These are phyloP conservation scores for Hermatobates lingyangjiaoensis DNA, from an alignment of 1,140 invertebrate species.

Conservation along the genomic window DNA sequence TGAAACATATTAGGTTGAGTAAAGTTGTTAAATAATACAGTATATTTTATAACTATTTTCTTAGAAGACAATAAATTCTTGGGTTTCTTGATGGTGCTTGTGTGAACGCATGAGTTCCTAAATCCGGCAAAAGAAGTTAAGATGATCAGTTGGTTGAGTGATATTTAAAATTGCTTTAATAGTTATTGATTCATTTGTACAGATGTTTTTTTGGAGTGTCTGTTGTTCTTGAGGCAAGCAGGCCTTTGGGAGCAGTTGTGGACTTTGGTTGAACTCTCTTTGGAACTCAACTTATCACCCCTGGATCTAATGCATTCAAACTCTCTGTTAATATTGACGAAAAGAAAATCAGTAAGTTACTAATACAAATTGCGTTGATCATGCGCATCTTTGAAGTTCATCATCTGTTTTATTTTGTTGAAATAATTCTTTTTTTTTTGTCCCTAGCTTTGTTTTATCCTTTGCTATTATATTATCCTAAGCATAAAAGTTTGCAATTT, in stretches of 20 bases:
- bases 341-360: slow-evolving; percentile 11
- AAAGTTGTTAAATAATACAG: neutral
- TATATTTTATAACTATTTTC: neutral
- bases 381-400: neutral
- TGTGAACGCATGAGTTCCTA: neutral
- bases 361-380: neutral
- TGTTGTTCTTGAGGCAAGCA: slow-evolving; percentile 41
- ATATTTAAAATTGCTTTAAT: neutral
- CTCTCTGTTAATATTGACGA: slow-evolving; percentile 8
- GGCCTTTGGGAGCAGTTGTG: slow-evolving; percentile 42
- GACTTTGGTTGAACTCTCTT: slow-evolving; percentile 34
- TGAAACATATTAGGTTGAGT: neutral
- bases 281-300: slow-evolving; percentile 33
- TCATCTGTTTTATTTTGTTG: too few species aligned
- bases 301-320: slow-evolving; percentile 12
- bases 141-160: too few species aligned
- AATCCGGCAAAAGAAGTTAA: too few species aligned
- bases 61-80: neutral
- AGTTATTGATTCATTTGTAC: slow-evolving; percentile 12
- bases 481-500: too few species aligned
- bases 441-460: too few species aligned
- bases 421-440: too few species aligned
- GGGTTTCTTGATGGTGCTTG: neutral
- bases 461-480: too few species aligned
- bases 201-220: slow-evolving; percentile 35